Base-by-base conservation (phyloP, 2,113 vertebrate genomes). In the Dolichallabes microphthalmus region DNA sequence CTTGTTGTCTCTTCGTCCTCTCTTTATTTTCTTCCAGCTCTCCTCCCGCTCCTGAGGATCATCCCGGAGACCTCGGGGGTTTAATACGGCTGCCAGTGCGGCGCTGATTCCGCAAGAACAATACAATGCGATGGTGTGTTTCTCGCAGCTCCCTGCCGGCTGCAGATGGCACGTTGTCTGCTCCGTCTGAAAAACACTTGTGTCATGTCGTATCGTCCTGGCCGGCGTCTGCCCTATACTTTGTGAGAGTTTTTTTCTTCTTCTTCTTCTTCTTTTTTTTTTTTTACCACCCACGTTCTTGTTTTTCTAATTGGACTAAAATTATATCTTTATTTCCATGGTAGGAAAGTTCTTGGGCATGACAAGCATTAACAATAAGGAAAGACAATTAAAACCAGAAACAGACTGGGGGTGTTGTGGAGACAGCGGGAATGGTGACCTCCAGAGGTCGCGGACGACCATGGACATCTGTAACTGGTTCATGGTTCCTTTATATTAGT, bases 101-200 rank as follows among this genome's bases (percentile, higher is more conserved):
- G 91, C 91, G 92, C 92, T 88, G 90, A 90, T 92, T 92, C 91
- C 93, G 93, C 94, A 94, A 93, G 94, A 94, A 95, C 93, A 94
- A 93, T 93, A 95, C 93, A 94, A 93, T 93, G 93, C 90, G 91
- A 93, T 93, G 92, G 92, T 92, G 91, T 88, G 91, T 89, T 92
- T 93, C 93, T 90, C 92, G 93, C 92, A 84, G 89, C 92, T 87
- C 93, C 94, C 93, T 53, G 89, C 90, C 74, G 91, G 61, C 93
- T 93, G 92, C 94, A 95, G 94, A 95, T 95, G 94, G 94, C 91
- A 93, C 92, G 89, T 90, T 94, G 92, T 94, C 93, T 94, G 89
- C 88, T 88, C 86, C 90, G 92, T 92, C 90, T 88, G 50, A 92
- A 94, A 93, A 93, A 79, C 82, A 66, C 69, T 85, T 79, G 86